Conservation (phyloP, 2,113 vertebrate species). For the Camarhynchus parvulus region DNA sequence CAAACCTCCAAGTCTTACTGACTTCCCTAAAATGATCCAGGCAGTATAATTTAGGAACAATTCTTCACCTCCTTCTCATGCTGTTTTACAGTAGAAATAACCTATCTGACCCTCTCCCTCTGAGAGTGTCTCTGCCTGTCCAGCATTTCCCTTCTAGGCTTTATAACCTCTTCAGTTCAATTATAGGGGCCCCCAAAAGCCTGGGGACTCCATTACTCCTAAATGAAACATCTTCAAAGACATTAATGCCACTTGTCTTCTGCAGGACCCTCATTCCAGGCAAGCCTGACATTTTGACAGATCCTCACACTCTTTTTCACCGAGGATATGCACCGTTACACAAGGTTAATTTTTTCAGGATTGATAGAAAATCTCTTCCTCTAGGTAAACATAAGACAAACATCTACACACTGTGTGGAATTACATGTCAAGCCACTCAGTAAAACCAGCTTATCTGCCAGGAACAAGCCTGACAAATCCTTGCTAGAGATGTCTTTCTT, state of each 20-base stretch:
- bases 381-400: background rate
- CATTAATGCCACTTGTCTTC: background rate
- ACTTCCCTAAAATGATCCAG: background rate
- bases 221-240: background rate
- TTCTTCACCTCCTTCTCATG: background rate
- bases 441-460: background rate
- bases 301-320: background rate
- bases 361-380: background rate
- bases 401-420: background rate
- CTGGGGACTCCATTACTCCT: background rate
- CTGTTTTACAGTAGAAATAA: background rate
- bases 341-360: background rate
- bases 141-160: background rate
- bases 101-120: background rate
- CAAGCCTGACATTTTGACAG: background rate
- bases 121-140: background rate
- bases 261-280: background rate
- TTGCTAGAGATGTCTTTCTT: background rate
- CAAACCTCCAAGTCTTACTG: background rate
- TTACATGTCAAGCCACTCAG: background rate
- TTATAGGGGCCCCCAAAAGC: background rate
- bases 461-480: background rate
- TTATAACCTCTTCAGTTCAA: background rate
- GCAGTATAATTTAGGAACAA: background rate
- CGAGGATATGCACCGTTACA: background rate